Percentiles rank a stretch among this genome's conserved stretches.
These are phyloP conservation scores for Drosophila prostipennis DNA, from an alignment of 2,888 invertebrate genomes.

Conservation along the genomic window DNA sequence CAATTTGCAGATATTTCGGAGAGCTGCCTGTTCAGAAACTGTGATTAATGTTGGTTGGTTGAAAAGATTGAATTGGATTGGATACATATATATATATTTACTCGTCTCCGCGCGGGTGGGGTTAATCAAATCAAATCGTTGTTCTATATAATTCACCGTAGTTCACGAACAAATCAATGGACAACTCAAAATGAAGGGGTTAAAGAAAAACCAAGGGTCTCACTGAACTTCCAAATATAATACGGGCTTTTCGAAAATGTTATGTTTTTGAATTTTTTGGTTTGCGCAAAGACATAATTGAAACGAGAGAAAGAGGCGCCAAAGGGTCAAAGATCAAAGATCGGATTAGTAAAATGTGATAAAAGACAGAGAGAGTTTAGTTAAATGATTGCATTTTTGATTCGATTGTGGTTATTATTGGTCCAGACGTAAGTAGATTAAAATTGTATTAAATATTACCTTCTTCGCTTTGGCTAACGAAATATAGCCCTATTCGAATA, in stretches of 20 bases:
- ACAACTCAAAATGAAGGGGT: slow-evolving; percentile 36
- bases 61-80: slow-evolving; percentile 15
- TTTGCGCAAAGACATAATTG: slow-evolving; percentile 50
- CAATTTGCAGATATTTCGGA: slow-evolving; percentile 21
- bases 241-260: slow-evolving; percentile 26
- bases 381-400: slow-evolving; percentile 49
- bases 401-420: slow-evolving; percentile 34
- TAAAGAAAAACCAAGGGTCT: slow-evolving; percentile 17
- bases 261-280: slow-evolving; percentile 20
- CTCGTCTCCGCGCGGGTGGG: slow-evolving; percentile 34
- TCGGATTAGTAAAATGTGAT: slow-evolving; percentile 18
- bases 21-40: slow-evolving; percentile 27
- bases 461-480: slow-evolving; percentile 37
- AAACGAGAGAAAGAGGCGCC: slow-evolving; percentile 56
- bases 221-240: slow-evolving; percentile 46
- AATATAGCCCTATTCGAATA: slow-evolving; percentile 46
- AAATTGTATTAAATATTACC: slow-evolving; percentile 63
- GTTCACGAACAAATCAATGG: slow-evolving; percentile 43
- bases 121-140: slow-evolving; percentile 30
- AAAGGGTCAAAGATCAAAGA: slow-evolving; percentile 50
- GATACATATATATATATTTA: slow-evolving; percentile 11
- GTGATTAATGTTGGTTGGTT: slow-evolving; percentile 40
- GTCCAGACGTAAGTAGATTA: slow-evolving; percentile 47
- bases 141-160: slow-evolving; percentile 79
- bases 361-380: slow-evolving; percentile 30